Conservation (phyloP, 2,888 invertebrate genomes). For the Chalcosyrphus nemorum region DNA sequence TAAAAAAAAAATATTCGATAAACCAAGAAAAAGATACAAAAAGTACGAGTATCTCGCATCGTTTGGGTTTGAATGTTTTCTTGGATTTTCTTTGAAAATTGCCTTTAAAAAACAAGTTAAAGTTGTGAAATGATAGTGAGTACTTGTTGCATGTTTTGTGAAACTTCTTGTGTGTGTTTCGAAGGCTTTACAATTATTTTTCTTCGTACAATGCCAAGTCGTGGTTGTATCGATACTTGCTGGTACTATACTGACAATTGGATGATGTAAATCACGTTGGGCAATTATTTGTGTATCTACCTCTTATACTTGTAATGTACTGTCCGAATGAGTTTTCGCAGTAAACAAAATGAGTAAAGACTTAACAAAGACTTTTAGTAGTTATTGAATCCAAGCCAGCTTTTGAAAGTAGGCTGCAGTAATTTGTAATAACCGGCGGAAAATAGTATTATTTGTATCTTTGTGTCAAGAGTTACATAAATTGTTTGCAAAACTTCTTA, state of each 20-base stretch:
- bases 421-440: background rate
- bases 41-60: background rate
- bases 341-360: background rate
- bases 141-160: conserved; percentile 10
- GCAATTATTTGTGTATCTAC: conserved; percentile 1
- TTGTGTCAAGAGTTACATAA: conserved; percentile 4
- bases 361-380: background rate
- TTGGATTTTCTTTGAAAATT: background rate
- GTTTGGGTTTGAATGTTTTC: background rate
- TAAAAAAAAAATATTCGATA: background rate
- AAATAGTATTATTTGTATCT: background rate
- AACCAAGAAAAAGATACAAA: background rate
- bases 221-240: background rate
- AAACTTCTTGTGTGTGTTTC: background rate
- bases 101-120: background rate
- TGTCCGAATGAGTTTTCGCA: conserved; percentile 13
- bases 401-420: background rate
- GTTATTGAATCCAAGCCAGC: background rate
- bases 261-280: conserved; percentile 8
- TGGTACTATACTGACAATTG: background rate
- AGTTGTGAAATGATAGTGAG: conserved; percentile 23
- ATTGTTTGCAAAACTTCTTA: background rate
- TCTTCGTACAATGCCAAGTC: background rate
- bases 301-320: no score
- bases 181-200: background rate